Evolutionary conservation across 2,888 invertebrate genomes (phyloP).

Genomic region (Spatulosminthurus flaviceps): DNA sequence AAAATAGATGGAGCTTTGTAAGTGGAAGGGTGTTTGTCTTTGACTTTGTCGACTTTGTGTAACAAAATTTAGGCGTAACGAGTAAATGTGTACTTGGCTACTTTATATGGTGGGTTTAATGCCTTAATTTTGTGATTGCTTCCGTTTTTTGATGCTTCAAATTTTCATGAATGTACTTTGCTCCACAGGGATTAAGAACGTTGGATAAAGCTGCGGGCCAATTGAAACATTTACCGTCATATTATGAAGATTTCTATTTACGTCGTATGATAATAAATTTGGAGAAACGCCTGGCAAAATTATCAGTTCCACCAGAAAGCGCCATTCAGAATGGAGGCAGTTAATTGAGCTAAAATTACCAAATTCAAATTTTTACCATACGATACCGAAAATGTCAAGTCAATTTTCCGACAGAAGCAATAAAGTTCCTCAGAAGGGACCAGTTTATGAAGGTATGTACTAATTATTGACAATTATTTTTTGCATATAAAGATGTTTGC

Average conservation of each 20-base stretch:
- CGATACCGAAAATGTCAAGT: slow-evolving; percentile 6
- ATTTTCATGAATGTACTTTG: too few species aligned
- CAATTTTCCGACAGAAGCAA: slow-evolving; percentile 24
- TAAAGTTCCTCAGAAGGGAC: not conserved
- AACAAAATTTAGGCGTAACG: too few species aligned
- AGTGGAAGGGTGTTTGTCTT: too few species aligned
- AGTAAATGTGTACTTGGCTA: slow-evolving; percentile 30
- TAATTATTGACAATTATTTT: not conserved
- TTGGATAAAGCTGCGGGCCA: slow-evolving; percentile 67
- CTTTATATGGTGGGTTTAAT: not conserved
- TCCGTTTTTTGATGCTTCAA: too few species aligned
- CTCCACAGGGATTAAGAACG: slow-evolving; percentile 66
- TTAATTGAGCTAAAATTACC: not conserved
- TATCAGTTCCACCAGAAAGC: not conserved
- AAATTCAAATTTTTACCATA: not conserved
- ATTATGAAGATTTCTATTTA: slow-evolving; percentile 69
- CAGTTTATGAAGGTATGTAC: slow-evolving; percentile 45
- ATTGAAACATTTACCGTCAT: slow-evolving; percentile 67
- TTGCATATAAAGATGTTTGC: too few species aligned
- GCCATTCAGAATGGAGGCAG: not conserved
- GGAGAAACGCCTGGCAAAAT: slow-evolving; percentile 51
- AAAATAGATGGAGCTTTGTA: too few species aligned
- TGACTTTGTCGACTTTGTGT: too few species aligned
- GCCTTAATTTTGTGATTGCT: too few species aligned
- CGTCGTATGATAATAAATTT: slow-evolving; percentile 65